A percentile compares a stretch with the other conserved stretches of the same genome.
Conservation (phyloP, 2,888 invertebrate species). For the Aelia acuminata region DNA sequence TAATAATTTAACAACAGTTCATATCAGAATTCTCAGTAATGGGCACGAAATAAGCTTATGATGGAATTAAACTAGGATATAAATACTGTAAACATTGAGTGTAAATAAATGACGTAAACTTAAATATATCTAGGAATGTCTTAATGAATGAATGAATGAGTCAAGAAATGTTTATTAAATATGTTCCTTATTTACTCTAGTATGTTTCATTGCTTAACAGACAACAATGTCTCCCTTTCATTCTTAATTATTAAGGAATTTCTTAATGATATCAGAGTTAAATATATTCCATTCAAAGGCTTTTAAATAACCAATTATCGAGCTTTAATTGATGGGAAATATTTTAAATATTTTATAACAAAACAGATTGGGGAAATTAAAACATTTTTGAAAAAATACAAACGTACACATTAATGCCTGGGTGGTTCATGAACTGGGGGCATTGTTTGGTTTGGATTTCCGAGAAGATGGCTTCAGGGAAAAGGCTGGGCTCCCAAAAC, state of each 20-base stretch:
- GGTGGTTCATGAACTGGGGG: neutral
- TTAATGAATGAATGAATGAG: neutral
- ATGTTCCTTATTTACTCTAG: neutral
- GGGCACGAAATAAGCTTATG: neutral
- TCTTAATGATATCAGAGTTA: neutral
- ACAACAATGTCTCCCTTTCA: neutral
- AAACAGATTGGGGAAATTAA: neutral
- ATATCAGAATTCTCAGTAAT: neutral
- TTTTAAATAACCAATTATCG: neutral
- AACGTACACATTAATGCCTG: constrained; percentile 19
- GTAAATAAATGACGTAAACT: neutral
- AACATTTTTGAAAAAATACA: constrained; percentile 3
- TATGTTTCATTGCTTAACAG: neutral
- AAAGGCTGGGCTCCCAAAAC: neutral
- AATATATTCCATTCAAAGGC: neutral
- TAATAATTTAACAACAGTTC: neutral
- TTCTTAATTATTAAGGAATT: neutral
- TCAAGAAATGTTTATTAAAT: neutral
- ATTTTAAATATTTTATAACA: no score
- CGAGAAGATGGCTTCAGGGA: neutral
- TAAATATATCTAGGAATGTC: neutral
- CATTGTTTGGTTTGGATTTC: neutral
- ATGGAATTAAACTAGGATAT: neutral
- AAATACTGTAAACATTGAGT: neutral
- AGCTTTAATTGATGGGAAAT: no score